Evolutionary conservation across 2,113 vertebrate genomes (phyloP).

Genomic region (Felis catus): DNA sequence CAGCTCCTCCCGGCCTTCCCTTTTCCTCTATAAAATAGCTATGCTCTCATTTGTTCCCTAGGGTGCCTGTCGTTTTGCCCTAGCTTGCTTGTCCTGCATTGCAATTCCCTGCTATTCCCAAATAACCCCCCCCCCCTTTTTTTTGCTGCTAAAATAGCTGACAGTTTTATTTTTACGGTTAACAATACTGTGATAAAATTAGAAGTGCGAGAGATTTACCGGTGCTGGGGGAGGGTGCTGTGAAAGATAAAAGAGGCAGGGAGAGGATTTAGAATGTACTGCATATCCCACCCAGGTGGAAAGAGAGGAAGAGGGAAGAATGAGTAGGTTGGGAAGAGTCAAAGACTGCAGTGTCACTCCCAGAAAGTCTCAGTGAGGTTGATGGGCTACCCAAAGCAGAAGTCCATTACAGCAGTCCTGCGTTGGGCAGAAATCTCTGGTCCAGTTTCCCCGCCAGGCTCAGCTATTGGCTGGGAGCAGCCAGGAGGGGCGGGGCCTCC

Average conservation of each 20-base stretch:
- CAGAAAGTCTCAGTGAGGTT: neutral
- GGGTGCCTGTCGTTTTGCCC: neutral
- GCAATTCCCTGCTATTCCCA: neutral
- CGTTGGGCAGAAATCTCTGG: too few relatives aligned
- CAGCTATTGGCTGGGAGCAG: too few relatives aligned
- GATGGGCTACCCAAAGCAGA: neutral
- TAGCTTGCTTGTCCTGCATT: neutral
- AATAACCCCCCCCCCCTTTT: neutral
- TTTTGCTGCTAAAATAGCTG: neutral
- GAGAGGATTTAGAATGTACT: neutral
- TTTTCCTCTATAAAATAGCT: neutral
- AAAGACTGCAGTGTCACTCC: neutral
- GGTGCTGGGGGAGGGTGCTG: fast-evolving
- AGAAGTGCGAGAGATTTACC: neutral
- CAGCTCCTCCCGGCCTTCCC: neutral
- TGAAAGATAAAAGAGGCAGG: neutral
- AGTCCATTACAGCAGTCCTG: neutral
- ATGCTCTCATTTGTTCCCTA: neutral
- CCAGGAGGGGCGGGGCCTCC: neutral
- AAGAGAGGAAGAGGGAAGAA: neutral
- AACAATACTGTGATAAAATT: neutral
- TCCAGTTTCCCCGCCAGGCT: fast-evolving
- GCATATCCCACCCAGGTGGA: neutral
- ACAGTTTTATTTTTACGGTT: neutral
- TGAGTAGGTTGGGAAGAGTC: neutral